These are phyloP conservation scores for Paralichthys olivaceus DNA, from an alignment of 2,113 vertebrate species.

Conservation along the genomic window DNA sequence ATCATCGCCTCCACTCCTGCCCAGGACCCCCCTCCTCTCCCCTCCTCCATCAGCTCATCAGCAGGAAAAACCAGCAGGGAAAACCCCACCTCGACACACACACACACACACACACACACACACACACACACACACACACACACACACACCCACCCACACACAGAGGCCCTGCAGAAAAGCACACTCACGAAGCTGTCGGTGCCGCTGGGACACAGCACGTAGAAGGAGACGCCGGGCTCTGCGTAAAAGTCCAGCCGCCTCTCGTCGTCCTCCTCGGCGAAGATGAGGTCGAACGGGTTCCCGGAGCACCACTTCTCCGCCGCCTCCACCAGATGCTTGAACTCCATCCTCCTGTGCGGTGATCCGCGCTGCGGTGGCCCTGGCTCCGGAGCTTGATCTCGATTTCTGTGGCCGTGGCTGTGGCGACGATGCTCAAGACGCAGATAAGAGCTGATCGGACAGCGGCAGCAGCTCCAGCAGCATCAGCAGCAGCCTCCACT, in stretches of 20 bases:
- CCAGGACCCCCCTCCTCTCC: conserved; percentile 10
- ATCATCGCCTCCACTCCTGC: conserved; percentile 61
- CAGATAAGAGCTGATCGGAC: conserved; percentile 74
- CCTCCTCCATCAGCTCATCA: conserved; percentile 40
- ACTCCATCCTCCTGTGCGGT: conserved; percentile 86
- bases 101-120: conserved; percentile 44
- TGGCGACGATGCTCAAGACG: conserved; percentile 78
- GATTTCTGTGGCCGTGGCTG: conserved; percentile 58
- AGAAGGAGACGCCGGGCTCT: conserved; percentile 96
- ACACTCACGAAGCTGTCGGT: conserved; percentile 95
- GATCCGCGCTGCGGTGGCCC: conserved; percentile 64
- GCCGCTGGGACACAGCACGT: conserved; percentile 94
- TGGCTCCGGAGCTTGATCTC: conserved; percentile 64
- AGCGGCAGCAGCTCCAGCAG: conserved; percentile 54
- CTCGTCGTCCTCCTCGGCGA: conserved; percentile 94
- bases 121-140: conserved; percentile 40
- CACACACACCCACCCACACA: conserved; percentile 12
- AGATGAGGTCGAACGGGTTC: conserved; percentile 96
- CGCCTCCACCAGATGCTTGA: conserved; percentile 95
- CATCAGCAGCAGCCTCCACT: conserved; percentile 53
- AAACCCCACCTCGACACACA: conserved; percentile 50
- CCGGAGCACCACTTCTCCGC: conserved; percentile 96
- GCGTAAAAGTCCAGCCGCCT: conserved; percentile 97
- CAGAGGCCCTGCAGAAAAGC: conserved; percentile 42
- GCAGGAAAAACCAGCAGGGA: conserved; percentile 47